Evolutionary conservation across 2,888 invertebrate genomes (phyloP), one percentile per base, ranked within the genome.

Genomic region (Thereva unica): DNA sequence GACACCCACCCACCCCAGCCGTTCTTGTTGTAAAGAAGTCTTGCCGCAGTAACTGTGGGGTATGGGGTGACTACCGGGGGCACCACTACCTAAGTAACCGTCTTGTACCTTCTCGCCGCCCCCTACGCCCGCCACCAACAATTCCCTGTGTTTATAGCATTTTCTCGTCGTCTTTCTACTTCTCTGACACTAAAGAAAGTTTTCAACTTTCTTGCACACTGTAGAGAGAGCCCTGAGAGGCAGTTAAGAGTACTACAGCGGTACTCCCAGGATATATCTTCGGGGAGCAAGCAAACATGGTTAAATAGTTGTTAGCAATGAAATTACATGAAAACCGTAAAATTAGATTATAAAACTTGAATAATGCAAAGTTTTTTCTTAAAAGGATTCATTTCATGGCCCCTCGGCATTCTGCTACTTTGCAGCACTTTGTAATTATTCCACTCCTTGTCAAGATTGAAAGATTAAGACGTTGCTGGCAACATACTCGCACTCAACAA

Each of bases 291-390:
- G 23, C 23, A 50, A 61, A 61, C 61, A 47, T 41, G 63, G 56
- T 55, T 67, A 67, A 67, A 67, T 67, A 64, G 67, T 64, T 64
- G 67, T 67, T 64, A 64, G 55, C 67, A 64, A 56, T 64, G 67
- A 64, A 67, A 57, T 67, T 67, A 67, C 67, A 64, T 64, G 64
- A 64, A 67, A 64, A 67, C 44, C 67, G 50, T 67, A 64, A 67
- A 68, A 68, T 68, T 68, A 68, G 68, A 68, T 68, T 68, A 68
- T 68, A 68, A 68, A 68, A 63, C 68, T 68, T 68, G 64, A 66
- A 67, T 68, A 64, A 68, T 41, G 41, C 41, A 61, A 59, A 23
- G 61, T 61, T 50, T 41, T 61, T 50, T n/a, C 23, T 61, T 49
- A 50, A 40, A n/a, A 61, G 41, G 35, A 23, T 40, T 35, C 61